Evolutionary conservation across 2,888 invertebrate species (phyloP).

Genomic region (Hedychridium roseum): DNA sequence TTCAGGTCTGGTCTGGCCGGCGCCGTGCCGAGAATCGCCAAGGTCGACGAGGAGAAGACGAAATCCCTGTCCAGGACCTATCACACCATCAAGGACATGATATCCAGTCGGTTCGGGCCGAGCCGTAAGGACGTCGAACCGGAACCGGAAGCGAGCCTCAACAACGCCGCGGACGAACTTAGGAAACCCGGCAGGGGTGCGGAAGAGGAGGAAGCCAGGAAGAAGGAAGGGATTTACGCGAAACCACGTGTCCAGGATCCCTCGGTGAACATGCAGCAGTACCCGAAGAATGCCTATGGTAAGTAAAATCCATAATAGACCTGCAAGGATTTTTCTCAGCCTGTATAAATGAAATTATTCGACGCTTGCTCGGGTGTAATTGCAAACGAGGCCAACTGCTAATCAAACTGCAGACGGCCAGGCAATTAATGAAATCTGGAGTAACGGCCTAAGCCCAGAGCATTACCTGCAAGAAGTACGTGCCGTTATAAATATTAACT

Average conservation of each 20-base stretch:
- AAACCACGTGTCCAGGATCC: slow-evolving; percentile 65
- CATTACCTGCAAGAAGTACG: too few species aligned
- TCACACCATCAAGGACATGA: slow-evolving; percentile 84
- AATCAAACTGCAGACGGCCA: too few species aligned
- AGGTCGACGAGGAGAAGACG: slow-evolving; percentile 57
- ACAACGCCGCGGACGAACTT: slow-evolving; percentile 71
- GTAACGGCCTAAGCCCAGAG: too few species aligned
- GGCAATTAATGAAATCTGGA: too few species aligned
- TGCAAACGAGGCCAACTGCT: too few species aligned
- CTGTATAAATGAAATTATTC: too few species aligned
- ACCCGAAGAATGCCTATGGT: slow-evolving; percentile 54
- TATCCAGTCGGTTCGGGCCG: slow-evolving; percentile 78
- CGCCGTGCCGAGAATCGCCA: slow-evolving; percentile 45
- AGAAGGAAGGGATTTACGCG: slow-evolving; percentile 69
- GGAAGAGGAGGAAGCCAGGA: slow-evolving; percentile 62
- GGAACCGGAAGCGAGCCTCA: slow-evolving; percentile 66
- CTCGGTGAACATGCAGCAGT: slow-evolving; percentile 49
- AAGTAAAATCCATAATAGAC: too few species aligned
- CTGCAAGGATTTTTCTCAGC: too few species aligned
- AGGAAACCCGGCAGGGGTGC: slow-evolving; percentile 64
- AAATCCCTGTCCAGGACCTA: slow-evolving; percentile 82
- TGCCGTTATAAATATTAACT: slow-evolving; percentile 15
- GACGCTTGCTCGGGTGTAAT: too few species aligned
- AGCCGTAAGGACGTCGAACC: slow-evolving; percentile 68
- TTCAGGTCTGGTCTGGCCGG: slow-evolving; percentile 49